Evolutionary conservation across 2,113 vertebrate genomes (phyloP).

Genomic region (Eulemur rufifrons): DNA sequence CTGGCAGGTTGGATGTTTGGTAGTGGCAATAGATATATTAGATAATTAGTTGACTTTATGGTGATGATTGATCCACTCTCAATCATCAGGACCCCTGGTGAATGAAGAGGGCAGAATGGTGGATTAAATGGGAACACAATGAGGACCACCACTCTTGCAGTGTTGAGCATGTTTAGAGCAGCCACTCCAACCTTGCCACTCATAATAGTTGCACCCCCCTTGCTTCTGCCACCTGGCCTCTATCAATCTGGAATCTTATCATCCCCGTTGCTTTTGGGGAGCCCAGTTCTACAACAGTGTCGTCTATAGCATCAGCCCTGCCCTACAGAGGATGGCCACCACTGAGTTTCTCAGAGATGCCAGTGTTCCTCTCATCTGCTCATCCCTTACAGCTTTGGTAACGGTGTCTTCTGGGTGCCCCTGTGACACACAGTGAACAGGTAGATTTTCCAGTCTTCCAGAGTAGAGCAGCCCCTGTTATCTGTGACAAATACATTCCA

Average conservation of each 20-base stretch:
- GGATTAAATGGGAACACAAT: background rate
- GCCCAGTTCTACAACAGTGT: background rate
- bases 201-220: background rate
- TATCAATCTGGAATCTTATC: background rate
- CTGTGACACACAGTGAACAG: background rate
- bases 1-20: background rate
- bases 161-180: background rate
- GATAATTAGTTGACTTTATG: background rate
- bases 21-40: background rate
- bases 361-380: background rate
- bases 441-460: background rate
- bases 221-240: background rate
- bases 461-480: background rate
- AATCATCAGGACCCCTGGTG: background rate
- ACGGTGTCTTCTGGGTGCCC: background rate
- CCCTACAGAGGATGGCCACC: background rate
- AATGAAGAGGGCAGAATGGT: background rate
- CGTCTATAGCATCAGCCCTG: background rate
- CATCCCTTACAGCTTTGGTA: background rate
- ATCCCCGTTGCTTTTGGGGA: background rate
- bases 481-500: background rate
- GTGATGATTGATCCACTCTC: background rate
- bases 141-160: background rate
- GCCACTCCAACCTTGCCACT: background rate
- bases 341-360: background rate